These are phyloP conservation scores for Procambarus clarkii DNA, from an alignment of 1,140 invertebrate species.

Conservation along the genomic window DNA sequence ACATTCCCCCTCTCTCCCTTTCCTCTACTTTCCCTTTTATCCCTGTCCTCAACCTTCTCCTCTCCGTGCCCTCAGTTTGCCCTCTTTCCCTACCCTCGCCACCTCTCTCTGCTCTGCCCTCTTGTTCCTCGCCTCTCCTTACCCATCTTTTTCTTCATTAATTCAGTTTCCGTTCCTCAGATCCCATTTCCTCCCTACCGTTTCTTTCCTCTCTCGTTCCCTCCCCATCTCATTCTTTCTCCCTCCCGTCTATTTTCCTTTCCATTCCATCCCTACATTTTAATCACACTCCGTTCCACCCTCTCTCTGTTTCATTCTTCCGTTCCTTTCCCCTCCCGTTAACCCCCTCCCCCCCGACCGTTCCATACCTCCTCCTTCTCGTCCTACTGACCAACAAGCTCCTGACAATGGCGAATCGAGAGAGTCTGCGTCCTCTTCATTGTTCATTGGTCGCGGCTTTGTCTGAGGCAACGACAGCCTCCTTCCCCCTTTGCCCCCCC, in stretches of 20 bases:
- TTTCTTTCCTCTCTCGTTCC: neutral
- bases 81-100: neutral
- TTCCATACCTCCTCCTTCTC: neutral
- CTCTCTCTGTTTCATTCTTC: neutral
- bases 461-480: neutral
- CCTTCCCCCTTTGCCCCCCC: no score
- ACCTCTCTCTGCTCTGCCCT: neutral
- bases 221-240: neutral
- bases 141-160: neutral
- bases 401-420: slow-evolving; percentile 33
- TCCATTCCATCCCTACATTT: neutral
- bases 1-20: neutral
- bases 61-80: neutral
- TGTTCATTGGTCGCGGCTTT: slow-evolving; percentile 27
- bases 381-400: neutral
- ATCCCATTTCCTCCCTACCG: neutral
- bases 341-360: neutral
- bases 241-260: neutral
- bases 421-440: slow-evolving; percentile 12
- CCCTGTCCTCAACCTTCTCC: neutral
- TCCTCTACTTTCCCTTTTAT: neutral
- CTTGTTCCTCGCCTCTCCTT: neutral
- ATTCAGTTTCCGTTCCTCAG: neutral
- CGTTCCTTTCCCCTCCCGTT: neutral
- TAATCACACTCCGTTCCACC: neutral